These are phyloP conservation scores for Nomada hirtipes DNA, from an alignment of 2,888 invertebrate species.

Conservation along the genomic window DNA sequence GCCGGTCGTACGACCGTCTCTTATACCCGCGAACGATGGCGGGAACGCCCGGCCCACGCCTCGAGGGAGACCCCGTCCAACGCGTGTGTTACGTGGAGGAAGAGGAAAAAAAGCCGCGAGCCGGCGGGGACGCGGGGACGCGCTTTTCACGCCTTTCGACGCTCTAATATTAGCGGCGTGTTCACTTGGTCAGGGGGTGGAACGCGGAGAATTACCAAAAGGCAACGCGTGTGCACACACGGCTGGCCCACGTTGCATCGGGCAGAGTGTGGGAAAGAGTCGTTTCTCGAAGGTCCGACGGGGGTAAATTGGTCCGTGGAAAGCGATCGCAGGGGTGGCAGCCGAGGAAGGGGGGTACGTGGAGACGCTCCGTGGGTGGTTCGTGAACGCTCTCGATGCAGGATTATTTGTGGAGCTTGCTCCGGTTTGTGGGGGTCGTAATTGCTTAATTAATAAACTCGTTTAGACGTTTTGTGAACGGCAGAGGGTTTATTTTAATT, in stretches of 20 bases:
- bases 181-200: slow-evolving; percentile 71
- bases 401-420: too few species aligned
- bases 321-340: too few species aligned
- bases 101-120: background rate
- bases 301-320: too few species aligned
- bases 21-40: slow-evolving; percentile 76
- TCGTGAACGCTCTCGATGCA: too few species aligned
- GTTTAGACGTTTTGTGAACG: too few species aligned
- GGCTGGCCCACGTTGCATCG: slow-evolving; percentile 14
- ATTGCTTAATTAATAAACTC: too few species aligned
- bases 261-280: background rate
- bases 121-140: slow-evolving; percentile 46
- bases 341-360: too few species aligned
- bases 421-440: too few species aligned
- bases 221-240: slow-evolving; percentile 22
- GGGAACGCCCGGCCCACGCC: slow-evolving; percentile 77
- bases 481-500: too few species aligned
- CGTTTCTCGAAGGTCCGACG: background rate
- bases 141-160: slow-evolving; percentile 76
- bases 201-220: slow-evolving; percentile 59
- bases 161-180: slow-evolving; percentile 81
- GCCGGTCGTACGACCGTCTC: slow-evolving; percentile 71
- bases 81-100: slow-evolving; percentile 4
- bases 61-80: slow-evolving; percentile 69
- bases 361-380: too few species aligned